Percentiles rank a stretch among this genome's conserved stretches.
phyloP scores from a whole-genome alignment of 2,797 vertebrate species.

The Phataginus tricuspis region DNA sequence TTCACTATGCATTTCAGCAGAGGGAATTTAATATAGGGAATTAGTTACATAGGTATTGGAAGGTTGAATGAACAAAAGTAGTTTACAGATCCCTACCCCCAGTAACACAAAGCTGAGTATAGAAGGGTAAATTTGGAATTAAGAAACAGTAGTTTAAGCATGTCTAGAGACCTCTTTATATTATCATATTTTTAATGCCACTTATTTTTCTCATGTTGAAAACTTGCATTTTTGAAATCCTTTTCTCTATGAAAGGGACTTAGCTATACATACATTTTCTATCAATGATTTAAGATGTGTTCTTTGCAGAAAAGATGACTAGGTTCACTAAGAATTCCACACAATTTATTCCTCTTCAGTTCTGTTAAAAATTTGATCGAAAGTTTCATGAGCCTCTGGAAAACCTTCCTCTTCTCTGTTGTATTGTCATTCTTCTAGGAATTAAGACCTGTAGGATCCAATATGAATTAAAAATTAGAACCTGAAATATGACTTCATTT shows the following conservation, averaged over 20 bases:
- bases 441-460: slow-evolving; percentile 6
- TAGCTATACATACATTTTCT: not conserved
- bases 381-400: slow-evolving; percentile 14
- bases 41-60: not conserved
- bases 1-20: not conserved
- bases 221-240: not conserved
- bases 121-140: slow-evolving; percentile 16
- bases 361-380: slow-evolving; percentile 24
- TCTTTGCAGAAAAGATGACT: not conserved
- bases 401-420: not conserved
- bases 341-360: not conserved
- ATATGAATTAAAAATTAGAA: slow-evolving; percentile 13
- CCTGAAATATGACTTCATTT: slow-evolving; percentile 26
- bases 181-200: not conserved
- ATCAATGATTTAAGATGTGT: not conserved
- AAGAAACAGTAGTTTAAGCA: not conserved
- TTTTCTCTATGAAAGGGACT: not conserved
- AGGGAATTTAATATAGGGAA: not conserved
- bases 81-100: not conserved
- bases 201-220: not conserved
- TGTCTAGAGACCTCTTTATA: not conserved
- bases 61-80: not conserved
- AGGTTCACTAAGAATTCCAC: not conserved
- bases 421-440: slow-evolving; percentile 6
- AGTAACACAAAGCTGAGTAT: not conserved